Evolutionary conservation across 2,888 invertebrate genomes (phyloP).

Genomic region (Plagodis pulveraria): DNA sequence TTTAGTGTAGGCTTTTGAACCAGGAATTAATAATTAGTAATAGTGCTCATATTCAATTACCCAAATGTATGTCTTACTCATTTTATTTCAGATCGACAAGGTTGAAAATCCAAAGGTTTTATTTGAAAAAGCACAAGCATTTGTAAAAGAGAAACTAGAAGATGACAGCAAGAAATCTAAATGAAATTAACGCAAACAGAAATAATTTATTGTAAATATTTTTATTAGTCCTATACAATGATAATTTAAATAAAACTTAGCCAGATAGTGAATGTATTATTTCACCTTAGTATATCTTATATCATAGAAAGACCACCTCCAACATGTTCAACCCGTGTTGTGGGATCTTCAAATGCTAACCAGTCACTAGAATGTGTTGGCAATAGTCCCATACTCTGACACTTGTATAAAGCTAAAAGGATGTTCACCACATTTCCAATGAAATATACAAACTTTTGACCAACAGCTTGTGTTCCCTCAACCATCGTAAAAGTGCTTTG

Average conservation of each 20-base stretch:
- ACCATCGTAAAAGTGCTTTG: conserved; percentile 97
- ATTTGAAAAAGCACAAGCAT: conserved; percentile 88
- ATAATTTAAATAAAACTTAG: conserved; percentile 46
- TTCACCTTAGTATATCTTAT: conserved; percentile 61
- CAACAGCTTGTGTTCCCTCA: conserved; percentile 94
- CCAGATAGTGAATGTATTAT: conserved; percentile 40
- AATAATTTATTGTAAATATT: conserved; percentile 67
- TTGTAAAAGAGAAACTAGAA: conserved; percentile 87
- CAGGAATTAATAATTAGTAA: conserved; percentile 49
- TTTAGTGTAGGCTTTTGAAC: conserved; percentile 49
- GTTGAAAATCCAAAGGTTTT: conserved; percentile 93
- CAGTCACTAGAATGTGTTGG: conserved; percentile 99
- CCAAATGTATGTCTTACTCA: neutral
- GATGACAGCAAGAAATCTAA: conserved; percentile 42
- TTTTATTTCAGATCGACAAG: conserved; percentile 88
- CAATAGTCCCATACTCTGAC: conserved; percentile 98
- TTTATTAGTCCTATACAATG: conserved; percentile 63
- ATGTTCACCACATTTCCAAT: conserved; percentile 97
- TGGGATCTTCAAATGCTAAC: conserved; percentile 98
- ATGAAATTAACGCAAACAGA: conserved; percentile 39
- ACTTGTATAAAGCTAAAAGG: conserved; percentile 96
- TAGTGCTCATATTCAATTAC: neutral
- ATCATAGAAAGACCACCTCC: conserved; percentile 90
- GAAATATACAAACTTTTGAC: conserved; percentile 97
- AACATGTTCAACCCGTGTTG: conserved; percentile 92